phyloP scores from a whole-genome alignment of 2,113 vertebrate species.

The Sinocyclocheilus rhinocerous region DNA sequence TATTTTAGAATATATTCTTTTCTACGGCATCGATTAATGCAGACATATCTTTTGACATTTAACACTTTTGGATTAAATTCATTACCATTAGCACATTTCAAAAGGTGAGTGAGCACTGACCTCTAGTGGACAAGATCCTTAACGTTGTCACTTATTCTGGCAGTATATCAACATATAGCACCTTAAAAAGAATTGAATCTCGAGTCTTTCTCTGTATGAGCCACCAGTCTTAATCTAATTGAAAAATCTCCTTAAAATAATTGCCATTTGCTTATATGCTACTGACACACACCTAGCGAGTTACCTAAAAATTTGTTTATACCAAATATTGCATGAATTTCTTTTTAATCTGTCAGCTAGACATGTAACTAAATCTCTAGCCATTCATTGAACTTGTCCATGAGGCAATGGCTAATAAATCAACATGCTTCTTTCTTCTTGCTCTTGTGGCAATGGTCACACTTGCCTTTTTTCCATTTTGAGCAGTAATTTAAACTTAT shows the following conservation, averaged over 20 bases:
- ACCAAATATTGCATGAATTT: not conserved
- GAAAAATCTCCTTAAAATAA: not conserved
- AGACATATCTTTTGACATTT: not conserved
- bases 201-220: no score
- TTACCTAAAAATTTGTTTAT: not conserved
- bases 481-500: not conserved
- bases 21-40: not conserved
- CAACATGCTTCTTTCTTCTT: not conserved
- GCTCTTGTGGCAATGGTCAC: no score
- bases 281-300: not conserved
- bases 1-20: not conserved
- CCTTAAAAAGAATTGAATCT: not conserved
- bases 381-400: not conserved
- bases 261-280: not conserved
- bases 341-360: no score
- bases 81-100: not conserved
- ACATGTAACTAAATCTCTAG: not conserved
- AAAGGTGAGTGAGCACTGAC: slow-evolving; percentile 26
- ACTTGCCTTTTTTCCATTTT: not conserved
- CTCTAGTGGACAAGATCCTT: slow-evolving; percentile 44
- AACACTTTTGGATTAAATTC: not conserved
- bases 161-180: not conserved
- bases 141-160: not conserved
- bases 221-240: not conserved
- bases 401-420: not conserved